Percentiles rank a stretch among this genome's conserved stretches.
Evolutionary conservation across 30 jellyfish, hydroid and myxozoan species (phyloP).

Genomic region (Hydractinia echinata): DNA sequence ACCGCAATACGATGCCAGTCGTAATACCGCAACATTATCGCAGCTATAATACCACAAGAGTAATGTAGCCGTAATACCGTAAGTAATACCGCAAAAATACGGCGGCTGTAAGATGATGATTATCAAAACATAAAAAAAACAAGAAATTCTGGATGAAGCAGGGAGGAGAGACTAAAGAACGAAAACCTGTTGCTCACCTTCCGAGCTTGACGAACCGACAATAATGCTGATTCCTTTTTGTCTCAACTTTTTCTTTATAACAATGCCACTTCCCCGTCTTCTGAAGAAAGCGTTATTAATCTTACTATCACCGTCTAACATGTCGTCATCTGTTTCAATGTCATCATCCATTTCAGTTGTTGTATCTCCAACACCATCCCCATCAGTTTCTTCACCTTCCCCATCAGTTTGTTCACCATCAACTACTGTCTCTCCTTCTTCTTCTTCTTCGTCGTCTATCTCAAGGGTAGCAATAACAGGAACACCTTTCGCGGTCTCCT

Average conservation of each 20-base stretch:
- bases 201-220: slow-evolving; percentile 76
- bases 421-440: background rate
- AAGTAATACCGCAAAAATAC: too few relatives aligned
- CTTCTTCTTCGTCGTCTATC: background rate
- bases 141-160: too few relatives aligned
- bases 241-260: slow-evolving; percentile 50
- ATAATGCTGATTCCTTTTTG: slow-evolving; percentile 81
- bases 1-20: too few relatives aligned
- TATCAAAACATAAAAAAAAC: too few relatives aligned
- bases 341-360: background rate
- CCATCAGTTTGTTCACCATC: background rate
- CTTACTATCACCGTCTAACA: slow-evolving; percentile 13
- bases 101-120: too few relatives aligned
- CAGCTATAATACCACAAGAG: too few relatives aligned
- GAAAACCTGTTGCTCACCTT: slow-evolving; percentile 20
- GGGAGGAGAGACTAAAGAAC: too few relatives aligned
- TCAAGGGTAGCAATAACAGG: too few relatives aligned
- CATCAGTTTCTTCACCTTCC: background rate
- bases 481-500: background rate
- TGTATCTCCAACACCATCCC: background rate
- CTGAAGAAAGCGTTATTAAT: slow-evolving; percentile 9
- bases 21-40: too few relatives aligned
- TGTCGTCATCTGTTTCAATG: slow-evolving; percentile 19
- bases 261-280: slow-evolving; percentile 36
- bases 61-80: too few relatives aligned